Evolutionary conservation across 2,113 vertebrate genomes (phyloP), one percentile per base, ranked within the genome.

Genomic region (Shinisaurus crocodilurus): DNA sequence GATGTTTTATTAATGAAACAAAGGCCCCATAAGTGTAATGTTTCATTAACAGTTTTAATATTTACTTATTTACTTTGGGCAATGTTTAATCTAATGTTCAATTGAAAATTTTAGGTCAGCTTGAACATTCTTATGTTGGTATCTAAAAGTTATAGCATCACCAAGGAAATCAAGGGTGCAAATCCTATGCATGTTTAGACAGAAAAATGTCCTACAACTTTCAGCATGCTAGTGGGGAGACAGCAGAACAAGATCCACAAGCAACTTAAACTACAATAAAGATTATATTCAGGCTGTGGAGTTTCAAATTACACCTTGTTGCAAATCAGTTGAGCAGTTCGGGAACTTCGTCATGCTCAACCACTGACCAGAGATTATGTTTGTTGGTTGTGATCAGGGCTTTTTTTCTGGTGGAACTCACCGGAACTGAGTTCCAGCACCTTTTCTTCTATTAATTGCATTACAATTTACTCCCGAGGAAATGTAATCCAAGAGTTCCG

Each of bases 1-100:
- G 81, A 79, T 93, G 48, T 92, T 87, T 88, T 83, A 91, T 90
- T 54, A 92, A 82, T 86, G 77, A 93, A 96, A 90, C 85, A 87
- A 90, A 69, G 75, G 88, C 20, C 79, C 88, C 94, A 0, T 40
- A 48, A 0, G 0, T 93, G 89, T 90, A 76, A 91, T 92, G 91
- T 91, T 89, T 72, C 48, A 43, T 94, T 85, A 92, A 92, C 89
- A 92, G 85, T 67, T 63, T 88, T 90, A 43, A 57, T 93, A 92
- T 92, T 95, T 95, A 67, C 75, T 85, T 91, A 91, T 93, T 94
- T 95, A 75, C 50, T 79, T 48, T 67, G 20, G 54, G 75, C 67
- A 77, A 29, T 74, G 80, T 95, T 95, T 95, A 74, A 92, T 90
- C 89, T 85, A 88, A 85, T 45, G 63, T 29, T 70, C 2, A 76